Conservation (phyloP, 2,797 vertebrate species). For the Chiloscyllium punctatum region DNA sequence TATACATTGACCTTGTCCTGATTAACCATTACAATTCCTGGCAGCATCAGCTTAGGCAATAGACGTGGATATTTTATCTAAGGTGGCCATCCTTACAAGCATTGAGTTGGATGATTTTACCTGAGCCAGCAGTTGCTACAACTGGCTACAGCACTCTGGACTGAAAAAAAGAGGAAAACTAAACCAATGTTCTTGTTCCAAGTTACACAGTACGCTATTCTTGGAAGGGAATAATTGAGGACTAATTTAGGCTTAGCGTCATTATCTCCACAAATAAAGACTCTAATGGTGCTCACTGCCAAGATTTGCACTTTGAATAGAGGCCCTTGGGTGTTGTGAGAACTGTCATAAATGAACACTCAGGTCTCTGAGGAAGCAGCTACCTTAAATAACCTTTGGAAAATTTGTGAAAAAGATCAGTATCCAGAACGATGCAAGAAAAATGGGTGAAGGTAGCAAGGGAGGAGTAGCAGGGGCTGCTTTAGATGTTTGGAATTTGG, state of each 20-base stretch:
- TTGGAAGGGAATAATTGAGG: not conserved
- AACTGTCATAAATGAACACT: not conserved
- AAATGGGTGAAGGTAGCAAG: no score
- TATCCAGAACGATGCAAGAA: not conserved
- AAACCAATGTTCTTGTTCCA: not conserved
- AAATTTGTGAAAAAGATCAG: not conserved
- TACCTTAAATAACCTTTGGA: not conserved
- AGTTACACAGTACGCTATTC: not conserved
- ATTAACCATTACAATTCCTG: not conserved
- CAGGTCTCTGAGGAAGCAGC: not conserved
- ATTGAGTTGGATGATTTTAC: not conserved
- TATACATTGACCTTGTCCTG: not conserved
- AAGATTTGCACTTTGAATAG: not conserved
- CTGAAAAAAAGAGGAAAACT: no score
- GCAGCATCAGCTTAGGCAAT: not conserved
- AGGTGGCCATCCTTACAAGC: not conserved
- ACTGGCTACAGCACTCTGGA: not conserved
- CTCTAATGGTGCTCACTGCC: not conserved
- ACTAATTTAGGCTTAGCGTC: not conserved
- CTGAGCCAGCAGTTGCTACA: not conserved
- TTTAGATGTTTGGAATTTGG: not conserved
- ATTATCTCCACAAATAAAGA: not conserved
- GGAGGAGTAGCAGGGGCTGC: no score
- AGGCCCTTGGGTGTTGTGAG: not conserved
- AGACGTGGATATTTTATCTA: not conserved